Base-by-base conservation (phyloP, 92 coral and sea anemone species). In the Umimayanthus chanpuru region DNA sequence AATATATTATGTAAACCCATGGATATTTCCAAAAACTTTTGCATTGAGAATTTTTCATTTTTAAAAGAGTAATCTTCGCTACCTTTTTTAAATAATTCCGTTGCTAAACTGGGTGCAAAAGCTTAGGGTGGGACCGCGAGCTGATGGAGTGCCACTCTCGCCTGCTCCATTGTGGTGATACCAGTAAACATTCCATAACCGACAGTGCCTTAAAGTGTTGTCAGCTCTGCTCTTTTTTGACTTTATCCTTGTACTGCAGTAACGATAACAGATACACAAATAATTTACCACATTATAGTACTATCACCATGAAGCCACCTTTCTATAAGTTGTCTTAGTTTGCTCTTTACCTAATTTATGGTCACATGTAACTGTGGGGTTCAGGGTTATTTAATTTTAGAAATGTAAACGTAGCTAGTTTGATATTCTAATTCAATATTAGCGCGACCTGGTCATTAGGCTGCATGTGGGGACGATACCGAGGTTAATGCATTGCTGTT, bases 241-340 rank as follows among this genome's bases (percentile, higher is more conserved):
- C 41, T n/a, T 44, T 68, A 28, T 83, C 18, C 87, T 83, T 83
- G 87, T 83, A 83, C 87, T 83, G 87, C 61, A 83, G 87, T 49
- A 83, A 83, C 15, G 87, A 30, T 25, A 43, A 83, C 77, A 61
- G 4, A 61, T 20, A 61, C 21, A 20, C 77, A 83, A 70, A 47
- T 71, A 6, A 68, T 29, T 25, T 43, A 16, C 29, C 28, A 81
- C 55, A 73, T 2, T 32, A 0, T 0, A 32, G 36, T 32, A 32
- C 66, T 78, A 43, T 61, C 38, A 15, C 40, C 61, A 25, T 9
- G 20, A 21, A 25, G 32, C 76, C 29, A 64, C 32, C 12, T 16
- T 55, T 20, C 61, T 29, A 23, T 26, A 73, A 32, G 12, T 36
- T 73, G 12, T 4, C 18, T 15, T 30, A 38, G 23, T 4, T 73